Percentiles rank a stretch among this genome's conserved stretches.
Conservation (phyloP, 2,113 vertebrate species). For the Brachyistius frenatus region DNA sequence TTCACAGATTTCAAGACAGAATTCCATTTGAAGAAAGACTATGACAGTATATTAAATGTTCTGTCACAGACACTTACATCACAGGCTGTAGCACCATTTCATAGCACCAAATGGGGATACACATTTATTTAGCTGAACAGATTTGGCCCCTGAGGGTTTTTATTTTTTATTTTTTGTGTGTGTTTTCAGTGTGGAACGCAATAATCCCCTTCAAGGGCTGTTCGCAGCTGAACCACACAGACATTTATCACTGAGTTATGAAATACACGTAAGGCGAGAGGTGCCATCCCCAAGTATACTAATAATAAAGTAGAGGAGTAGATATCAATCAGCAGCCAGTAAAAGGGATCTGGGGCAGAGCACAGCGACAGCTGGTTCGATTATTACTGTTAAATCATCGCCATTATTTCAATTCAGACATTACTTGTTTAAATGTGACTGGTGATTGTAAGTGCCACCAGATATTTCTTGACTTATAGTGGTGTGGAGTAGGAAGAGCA, state of each 20-base stretch:
- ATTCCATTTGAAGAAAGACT: conserved; percentile 36
- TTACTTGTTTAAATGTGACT: not conserved
- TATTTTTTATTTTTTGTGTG: too few relatives aligned
- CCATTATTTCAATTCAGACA: conserved; percentile 11
- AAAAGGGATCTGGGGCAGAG: conserved; percentile 8
- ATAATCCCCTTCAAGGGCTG: conserved; percentile 32
- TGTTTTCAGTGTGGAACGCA: conserved; percentile 29
- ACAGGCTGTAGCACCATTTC: conserved; percentile 33
- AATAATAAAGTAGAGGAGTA: conserved; percentile 29
- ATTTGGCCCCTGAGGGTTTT: conserved; percentile 12
- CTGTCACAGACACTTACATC: conserved; percentile 52
- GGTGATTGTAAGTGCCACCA: not conserved
- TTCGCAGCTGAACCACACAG: conserved; percentile 28
- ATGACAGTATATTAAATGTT: conserved; percentile 51
- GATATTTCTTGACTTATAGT: not conserved
- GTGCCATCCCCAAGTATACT: conserved; percentile 16
- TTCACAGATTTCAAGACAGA: conserved; percentile 24
- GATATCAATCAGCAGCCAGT: conserved; percentile 33
- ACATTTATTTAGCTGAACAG: conserved; percentile 41
- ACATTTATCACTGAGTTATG: conserved; percentile 54
- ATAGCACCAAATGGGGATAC: conserved; percentile 36
- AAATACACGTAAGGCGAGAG: conserved; percentile 35
- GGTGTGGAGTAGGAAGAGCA: too few relatives aligned
- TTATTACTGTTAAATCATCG: conserved; percentile 10
- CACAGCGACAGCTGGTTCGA: not conserved